These are phyloP conservation scores for Gyrodactylus bullatarudis DNA, from an alignment of 1,140 invertebrate species.

Conservation along the genomic window DNA sequence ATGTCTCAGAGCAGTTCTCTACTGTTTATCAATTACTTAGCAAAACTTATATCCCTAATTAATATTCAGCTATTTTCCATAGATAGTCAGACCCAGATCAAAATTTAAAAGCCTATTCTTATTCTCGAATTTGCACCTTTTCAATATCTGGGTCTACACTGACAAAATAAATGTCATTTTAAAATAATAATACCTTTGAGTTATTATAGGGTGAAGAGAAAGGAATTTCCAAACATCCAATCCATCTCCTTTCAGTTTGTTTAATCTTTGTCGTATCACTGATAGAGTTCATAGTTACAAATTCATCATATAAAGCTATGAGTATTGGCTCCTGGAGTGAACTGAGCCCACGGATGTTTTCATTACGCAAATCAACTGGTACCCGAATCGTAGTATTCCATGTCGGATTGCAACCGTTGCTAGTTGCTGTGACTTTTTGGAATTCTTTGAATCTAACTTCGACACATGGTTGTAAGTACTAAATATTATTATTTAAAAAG, in stretches of 20 bases:
- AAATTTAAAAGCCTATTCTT: too few species aligned
- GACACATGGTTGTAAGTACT: not conserved
- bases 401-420: not conserved
- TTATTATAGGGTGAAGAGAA: not conserved
- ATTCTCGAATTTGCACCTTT: too few species aligned
- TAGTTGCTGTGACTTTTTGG: not conserved
- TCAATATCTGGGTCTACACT: too few species aligned
- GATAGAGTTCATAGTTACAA: not conserved
- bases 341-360: not conserved
- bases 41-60: too few species aligned
- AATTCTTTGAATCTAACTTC: not conserved
- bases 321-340: not conserved
- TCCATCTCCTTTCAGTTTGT: not conserved
- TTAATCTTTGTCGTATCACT: not conserved
- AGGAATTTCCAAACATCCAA: not conserved
- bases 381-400: not conserved
- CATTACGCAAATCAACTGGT: not conserved
- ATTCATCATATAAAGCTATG: not conserved
- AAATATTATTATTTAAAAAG: too few species aligned
- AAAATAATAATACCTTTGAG: not conserved
- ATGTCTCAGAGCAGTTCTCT: too few species aligned
- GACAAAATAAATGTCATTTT: too few species aligned
- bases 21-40: too few species aligned
- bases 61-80: too few species aligned
- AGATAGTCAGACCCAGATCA: too few species aligned